These are phyloP conservation scores for Echinometra lucunter DNA, from an alignment of 53 echinoderm and acorn worm species.

Conservation along the genomic window DNA sequence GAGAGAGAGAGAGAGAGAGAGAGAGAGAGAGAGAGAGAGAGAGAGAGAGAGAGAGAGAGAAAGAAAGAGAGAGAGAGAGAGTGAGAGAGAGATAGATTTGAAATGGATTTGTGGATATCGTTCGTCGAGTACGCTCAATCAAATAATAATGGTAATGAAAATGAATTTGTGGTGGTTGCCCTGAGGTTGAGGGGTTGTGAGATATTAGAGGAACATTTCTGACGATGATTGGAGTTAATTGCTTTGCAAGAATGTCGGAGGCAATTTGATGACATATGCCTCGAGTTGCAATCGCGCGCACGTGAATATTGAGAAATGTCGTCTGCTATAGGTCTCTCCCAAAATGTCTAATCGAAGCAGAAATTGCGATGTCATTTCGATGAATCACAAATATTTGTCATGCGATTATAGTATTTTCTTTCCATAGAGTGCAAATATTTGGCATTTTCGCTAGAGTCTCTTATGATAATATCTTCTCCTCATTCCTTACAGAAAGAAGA, in stretches of 20 bases:
- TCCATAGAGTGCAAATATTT: not conserved
- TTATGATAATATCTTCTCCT: not conserved
- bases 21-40: not conserved
- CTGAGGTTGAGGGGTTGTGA: slow-evolving; percentile 29
- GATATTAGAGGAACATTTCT: slow-evolving; percentile 45
- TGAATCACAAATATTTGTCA: slow-evolving; percentile 13
- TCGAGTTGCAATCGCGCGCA: slow-evolving; percentile 32
- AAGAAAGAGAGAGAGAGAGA: not conserved
- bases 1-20: not conserved
- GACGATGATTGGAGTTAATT: slow-evolving; percentile 55
- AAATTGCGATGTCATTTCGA: not conserved
- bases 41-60: not conserved
- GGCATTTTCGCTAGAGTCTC: not conserved
- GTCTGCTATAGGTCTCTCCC: not conserved
- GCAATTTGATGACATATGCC: slow-evolving; percentile 37
- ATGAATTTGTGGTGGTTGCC: slow-evolving; percentile 44
- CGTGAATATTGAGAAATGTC: slow-evolving; percentile 29
- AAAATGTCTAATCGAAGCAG: not conserved
- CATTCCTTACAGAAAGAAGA: not conserved
- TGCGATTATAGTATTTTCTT: slow-evolving; percentile 18
- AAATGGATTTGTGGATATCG: slow-evolving; percentile 26
- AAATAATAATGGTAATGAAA: slow-evolving; percentile 38
- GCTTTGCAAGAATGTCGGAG: slow-evolving; percentile 57
- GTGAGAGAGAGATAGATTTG: not conserved
- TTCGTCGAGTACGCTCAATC: slow-evolving; percentile 15